Base-by-base conservation (phyloP, 2,797 vertebrate genomes). In the Sternarchorhynchus goeldii region DNA sequence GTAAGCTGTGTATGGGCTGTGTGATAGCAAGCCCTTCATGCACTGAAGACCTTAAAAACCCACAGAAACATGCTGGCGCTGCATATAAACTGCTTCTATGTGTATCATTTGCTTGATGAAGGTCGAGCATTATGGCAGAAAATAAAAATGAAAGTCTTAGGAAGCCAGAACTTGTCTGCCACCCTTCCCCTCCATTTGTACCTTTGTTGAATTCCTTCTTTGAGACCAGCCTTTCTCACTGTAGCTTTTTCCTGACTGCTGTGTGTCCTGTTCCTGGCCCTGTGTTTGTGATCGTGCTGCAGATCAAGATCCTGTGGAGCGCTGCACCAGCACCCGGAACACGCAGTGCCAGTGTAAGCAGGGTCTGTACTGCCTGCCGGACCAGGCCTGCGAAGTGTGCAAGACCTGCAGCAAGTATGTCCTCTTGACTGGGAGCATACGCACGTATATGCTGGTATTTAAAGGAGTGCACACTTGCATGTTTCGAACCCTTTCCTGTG, bases 351-450 rank as follows among this genome's bases (percentile, higher is more conserved):
- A 73, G 80, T 94, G 93, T 83, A 90, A 84, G 77, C 0, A 18
- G 0, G 92, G 91, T 21, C 0, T 0, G 4, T 94, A 91, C 56
- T 94, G 93, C 79, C 66, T 18, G 64, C 89, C 84, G 1, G 84
- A 93, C 17, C 69, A 94, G 10, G 82, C 91, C 2, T 94, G 93
- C 53, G 93, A 94, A 71, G 83, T 91, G 34, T 94, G 93, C 90
- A 91, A 82, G 72, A 92, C 75, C 73, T 94, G 93, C 81, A 85
- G 18, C 17, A 89, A 75, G 93, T 93, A 85, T 85, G 89, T 80
- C 56, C 2, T 63, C 0, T 1, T 72, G 2, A 17, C 6, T n/a
- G 25, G 25, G 25, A 25, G 25, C 41, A 8, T 45, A 45, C 14
- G 41, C 14, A 12, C 10, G 8, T 10, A 14, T 45, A 8, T 10